Evolutionary conservation across 1,140 invertebrate species (phyloP), one percentile per base, ranked within the genome.

Genomic region (Anastatus disparis): DNA sequence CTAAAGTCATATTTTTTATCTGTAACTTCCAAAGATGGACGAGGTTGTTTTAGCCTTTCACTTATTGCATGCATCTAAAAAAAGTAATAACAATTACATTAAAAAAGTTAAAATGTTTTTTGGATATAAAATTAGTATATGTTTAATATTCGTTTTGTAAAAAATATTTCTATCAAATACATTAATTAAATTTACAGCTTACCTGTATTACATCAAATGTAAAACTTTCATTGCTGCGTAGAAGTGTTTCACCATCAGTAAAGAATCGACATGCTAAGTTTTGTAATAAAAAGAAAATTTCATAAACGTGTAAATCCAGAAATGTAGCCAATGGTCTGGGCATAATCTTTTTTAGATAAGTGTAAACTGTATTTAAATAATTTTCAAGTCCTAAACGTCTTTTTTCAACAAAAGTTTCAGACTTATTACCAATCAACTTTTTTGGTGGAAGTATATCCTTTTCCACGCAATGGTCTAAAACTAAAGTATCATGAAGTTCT

Each of bases 401-500:
- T 78, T 92, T 93, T 79, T 96, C 94, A 22, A 98, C 88, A 80
- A 98, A 97, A 17, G 89, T 86, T 13, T 94, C 94, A 75, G 90
- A 90, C 74, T 90, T 90, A 75, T 93, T 93, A 0, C 93, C 92
- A 77, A 94, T 90, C 0, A 97, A 87, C 85, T 97, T 97, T 81
- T 98, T 98, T 4, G 95, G 94, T 17, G 96, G 96, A 13, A 98
- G 81, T 63, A 96, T 87, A 75, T 94, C 94, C 81, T 93, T 95
- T 22, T 90, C 89, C 1, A 96, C 90, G 17, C 93, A 91, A 80
- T 94, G 91, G 74, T 94, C 92, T 22, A 84, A 75, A 0, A 94
- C 90, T 8, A 97, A 87, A 78, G 91, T 91, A 15, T 95, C 93
- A 80, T 98, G 93, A 6, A 98, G 87, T 46, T 94, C 93, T 61